These are phyloP conservation scores for Drosophila quasianomalipes DNA, from an alignment of 2,888 invertebrate genomes.

Conservation along the genomic window DNA sequence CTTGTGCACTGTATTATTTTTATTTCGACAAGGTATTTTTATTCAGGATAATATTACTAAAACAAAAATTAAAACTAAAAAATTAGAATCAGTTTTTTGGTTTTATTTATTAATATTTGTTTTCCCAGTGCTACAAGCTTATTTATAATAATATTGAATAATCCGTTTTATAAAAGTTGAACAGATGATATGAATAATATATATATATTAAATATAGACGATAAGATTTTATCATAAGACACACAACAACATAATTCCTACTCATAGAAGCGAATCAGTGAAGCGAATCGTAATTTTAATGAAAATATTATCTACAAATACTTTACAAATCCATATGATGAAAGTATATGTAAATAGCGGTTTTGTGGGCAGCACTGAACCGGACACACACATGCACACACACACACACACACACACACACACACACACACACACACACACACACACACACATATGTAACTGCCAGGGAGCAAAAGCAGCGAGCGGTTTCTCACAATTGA, in stretches of 20 bases:
- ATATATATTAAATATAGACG: background rate
- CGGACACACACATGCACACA: background rate
- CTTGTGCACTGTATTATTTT: background rate
- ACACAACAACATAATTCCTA: background rate
- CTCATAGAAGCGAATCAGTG: background rate
- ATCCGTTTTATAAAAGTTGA: background rate
- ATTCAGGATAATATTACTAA: background rate
- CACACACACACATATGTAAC: background rate
- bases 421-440: accelerated
- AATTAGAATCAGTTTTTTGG: background rate
- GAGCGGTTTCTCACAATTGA: slow-evolving; percentile 54
- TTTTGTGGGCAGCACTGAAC: slow-evolving; percentile 1
- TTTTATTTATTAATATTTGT: background rate
- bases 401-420: background rate
- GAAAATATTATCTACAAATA: slow-evolving; percentile 1
- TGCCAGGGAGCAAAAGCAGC: slow-evolving; percentile 6
- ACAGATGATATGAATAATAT: background rate
- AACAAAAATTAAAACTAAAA: background rate
- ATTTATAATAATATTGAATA: background rate
- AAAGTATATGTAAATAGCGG: background rate
- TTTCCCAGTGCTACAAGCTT: background rate
- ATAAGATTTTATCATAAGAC: background rate
- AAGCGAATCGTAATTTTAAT: background rate
- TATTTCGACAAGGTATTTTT: background rate
- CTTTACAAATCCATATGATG: background rate